Evolutionary conservation across 1,140 invertebrate genomes (phyloP).

Genomic region (Zaprionus nigranus): DNA sequence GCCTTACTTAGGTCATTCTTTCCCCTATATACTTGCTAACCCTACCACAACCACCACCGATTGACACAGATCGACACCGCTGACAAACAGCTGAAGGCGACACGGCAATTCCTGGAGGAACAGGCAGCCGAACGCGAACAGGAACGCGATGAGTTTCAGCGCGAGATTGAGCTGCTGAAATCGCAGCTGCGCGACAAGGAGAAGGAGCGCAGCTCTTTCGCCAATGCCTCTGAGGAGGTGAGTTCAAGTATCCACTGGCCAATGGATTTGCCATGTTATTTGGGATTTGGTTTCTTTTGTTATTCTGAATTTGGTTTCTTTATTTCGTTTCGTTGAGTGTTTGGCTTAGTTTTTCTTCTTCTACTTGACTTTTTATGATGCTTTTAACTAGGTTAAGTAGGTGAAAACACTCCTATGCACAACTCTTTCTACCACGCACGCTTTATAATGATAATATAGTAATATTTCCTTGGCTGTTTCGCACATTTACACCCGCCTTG

Average conservation of each 20-base stretch:
- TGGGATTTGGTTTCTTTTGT: conserved; percentile 51
- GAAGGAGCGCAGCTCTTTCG: conserved; percentile 86
- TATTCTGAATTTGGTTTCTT: not conserved
- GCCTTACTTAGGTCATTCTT: conserved; percentile 18
- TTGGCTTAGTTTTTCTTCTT: conserved; percentile 39
- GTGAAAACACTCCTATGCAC: not conserved
- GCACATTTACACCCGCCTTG: conserved; percentile 4
- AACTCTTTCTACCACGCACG: not conserved
- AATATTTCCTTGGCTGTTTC: conserved; percentile 1
- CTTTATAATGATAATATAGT: not conserved
- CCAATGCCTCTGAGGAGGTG: conserved; percentile 86
- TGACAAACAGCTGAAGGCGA: conserved; percentile 90
- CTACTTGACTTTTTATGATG: conserved; percentile 23
- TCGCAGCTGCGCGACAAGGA: conserved; percentile 88
- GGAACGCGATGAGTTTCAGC: conserved; percentile 91
- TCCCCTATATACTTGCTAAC: conserved; percentile 38
- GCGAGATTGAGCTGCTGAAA: conserved; percentile 87
- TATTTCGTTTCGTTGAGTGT: conserved; percentile 53
- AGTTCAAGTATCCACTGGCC: conserved; percentile 53
- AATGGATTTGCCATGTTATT: conserved; percentile 40
- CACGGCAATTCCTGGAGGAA: conserved; percentile 91
- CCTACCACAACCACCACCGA: conserved; percentile 37
- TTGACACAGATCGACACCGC: conserved; percentile 89
- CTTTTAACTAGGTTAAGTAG: conserved; percentile 31
- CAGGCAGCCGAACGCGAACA: conserved; percentile 91